Percentiles rank a stretch among this genome's conserved stretches.
phyloP scores from a whole-genome alignment of 2,113 vertebrate genomes.

The Potamarius usumacintae region DNA sequence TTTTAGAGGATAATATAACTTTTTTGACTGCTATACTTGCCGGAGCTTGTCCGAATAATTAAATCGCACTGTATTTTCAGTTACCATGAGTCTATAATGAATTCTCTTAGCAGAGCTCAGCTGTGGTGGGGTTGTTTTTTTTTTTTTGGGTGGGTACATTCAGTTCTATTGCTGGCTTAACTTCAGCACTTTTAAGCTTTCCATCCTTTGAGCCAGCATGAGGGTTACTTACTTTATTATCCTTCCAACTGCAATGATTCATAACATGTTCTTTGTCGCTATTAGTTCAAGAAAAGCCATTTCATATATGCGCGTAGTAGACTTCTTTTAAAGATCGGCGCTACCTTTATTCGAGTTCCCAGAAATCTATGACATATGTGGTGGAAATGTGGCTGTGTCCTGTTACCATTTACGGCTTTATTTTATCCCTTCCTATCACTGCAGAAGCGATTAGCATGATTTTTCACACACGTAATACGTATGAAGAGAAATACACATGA shows the following conservation, averaged over 20 bases:
- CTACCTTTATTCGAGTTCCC: conserved; percentile 29
- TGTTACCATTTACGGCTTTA: neutral
- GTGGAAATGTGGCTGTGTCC: neutral
- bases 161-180: conserved; percentile 3
- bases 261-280: neutral
- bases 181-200: conserved; percentile 35
- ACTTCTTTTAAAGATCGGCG: conserved; percentile 14
- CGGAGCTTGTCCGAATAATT: neutral
- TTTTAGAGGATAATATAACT: too few species aligned
- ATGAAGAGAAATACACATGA: neutral
- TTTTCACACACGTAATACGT: neutral
- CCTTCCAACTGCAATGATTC: conserved; percentile 38
- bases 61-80: neutral
- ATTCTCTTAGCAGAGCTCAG: neutral
- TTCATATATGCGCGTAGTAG: neutral
- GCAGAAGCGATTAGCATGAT: neutral
- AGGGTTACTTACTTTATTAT: conserved; percentile 43
- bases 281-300: conserved; percentile 8
- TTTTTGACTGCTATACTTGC: neutral
- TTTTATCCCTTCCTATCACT: conserved; percentile 3
- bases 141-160: conserved; percentile 26
- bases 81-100: neutral
- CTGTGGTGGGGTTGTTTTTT: neutral
- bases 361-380: conserved; percentile 25
- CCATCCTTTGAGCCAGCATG: conserved; percentile 32